These are phyloP conservation scores for Brachyopa scutellaris DNA, from an alignment of 2,888 invertebrate genomes.

Conservation along the genomic window DNA sequence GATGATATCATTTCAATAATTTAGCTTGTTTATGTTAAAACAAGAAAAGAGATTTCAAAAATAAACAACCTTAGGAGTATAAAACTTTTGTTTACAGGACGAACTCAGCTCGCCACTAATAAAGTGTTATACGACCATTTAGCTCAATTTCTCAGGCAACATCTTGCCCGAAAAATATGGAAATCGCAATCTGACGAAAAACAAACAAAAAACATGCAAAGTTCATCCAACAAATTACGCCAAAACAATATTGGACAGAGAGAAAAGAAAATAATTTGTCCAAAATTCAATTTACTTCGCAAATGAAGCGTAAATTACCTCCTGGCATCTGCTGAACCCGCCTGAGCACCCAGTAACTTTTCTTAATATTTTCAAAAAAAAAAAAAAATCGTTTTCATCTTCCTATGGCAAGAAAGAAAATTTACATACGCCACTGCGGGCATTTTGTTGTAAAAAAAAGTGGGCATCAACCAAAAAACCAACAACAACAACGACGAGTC, in stretches of 20 bases:
- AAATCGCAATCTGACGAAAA: too few relatives aligned
- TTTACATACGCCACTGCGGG: constrained; percentile 51
- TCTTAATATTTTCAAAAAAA: background rate
- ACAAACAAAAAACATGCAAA: background rate
- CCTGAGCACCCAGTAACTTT: background rate
- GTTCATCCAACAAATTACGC: constrained; percentile 41
- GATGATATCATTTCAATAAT: too few relatives aligned
- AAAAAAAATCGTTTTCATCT: constrained; percentile 43
- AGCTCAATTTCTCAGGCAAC: too few relatives aligned
- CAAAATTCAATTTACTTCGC: constrained; percentile 47
- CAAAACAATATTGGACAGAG: constrained; percentile 16
- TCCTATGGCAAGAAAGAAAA: constrained; percentile 5
- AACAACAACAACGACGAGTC: background rate
- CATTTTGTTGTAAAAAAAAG: constrained; percentile 11
- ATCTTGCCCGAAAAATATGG: too few relatives aligned
- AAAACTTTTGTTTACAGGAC: too few relatives aligned
- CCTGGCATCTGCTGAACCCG: constrained; percentile 22
- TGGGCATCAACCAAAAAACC: background rate
- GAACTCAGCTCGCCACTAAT: too few relatives aligned
- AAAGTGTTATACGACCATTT: too few relatives aligned
- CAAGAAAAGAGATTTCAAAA: too few relatives aligned
- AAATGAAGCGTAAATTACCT: constrained; percentile 62
- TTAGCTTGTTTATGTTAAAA: too few relatives aligned
- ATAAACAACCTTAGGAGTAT: too few relatives aligned
- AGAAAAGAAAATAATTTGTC: background rate